Evolutionary conservation across 2,888 invertebrate species (phyloP), one percentile per base, ranked within the genome.

Genomic region (Crepidodera aurea): DNA sequence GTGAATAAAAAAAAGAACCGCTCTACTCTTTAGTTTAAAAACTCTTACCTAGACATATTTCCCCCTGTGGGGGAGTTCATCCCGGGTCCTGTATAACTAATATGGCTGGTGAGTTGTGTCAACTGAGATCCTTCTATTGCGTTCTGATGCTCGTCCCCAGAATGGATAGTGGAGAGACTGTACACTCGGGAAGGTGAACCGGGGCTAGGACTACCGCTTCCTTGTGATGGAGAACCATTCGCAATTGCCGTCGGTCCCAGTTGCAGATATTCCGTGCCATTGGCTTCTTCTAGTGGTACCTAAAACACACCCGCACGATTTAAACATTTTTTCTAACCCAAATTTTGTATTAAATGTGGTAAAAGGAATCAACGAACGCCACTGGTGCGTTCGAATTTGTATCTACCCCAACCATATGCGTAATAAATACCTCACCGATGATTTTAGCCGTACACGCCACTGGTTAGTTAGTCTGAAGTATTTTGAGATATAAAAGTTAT

Each of bases 51-150:
- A 50, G 58, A 48, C 48, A 62, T 58, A 37, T 46, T 54, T 50
- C 59, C 67, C 5, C 44, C 48, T 12, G 53, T 56, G 1, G 62
- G 62, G 6, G 64, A 64, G 19, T 63, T 46, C 37, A 69, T 63
- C 22, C 65, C 60, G 8, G 69, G 72, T 8, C 77, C 78, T 5
- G 78, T 73, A 56, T 79, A 80, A 62, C 76, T 79, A 48, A 80
- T 80, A 58, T 81, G 80, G 59, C 73, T 79, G 40, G 79, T 79
- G 19, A 81, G 73, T 56, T 78, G 80, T 2, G 80, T 81, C 6
- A 81, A 68, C 62, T 80, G 79, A 3, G 77, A 74, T 8, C 71
- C 70, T 53, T 74, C 76, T 29, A 74, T 68, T n/a, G 64, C 65
- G 48, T 54, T 65, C 54, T 63, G 73, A 37, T 75, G 76, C 22